A percentile compares a stretch with the other conserved stretches of the same genome.
These are phyloP conservation scores for Tetramorium simillimum DNA, from an alignment of 1,140 invertebrate genomes.

Conservation along the genomic window DNA sequence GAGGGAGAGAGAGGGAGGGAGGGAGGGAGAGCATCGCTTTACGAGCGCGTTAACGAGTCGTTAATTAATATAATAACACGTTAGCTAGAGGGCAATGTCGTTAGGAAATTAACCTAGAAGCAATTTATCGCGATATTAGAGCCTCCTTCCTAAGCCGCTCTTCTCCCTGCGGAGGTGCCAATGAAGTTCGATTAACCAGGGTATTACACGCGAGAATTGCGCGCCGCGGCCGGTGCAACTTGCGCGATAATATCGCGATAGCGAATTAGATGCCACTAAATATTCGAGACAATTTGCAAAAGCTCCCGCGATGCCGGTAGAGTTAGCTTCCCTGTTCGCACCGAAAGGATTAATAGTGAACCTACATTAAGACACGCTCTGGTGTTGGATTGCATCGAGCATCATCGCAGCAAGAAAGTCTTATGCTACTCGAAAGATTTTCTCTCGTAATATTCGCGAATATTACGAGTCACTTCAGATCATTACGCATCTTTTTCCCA, in stretches of 20 bases:
- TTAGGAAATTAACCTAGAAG: conserved; percentile 54
- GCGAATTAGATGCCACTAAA: conserved; percentile 41
- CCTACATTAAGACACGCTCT: neutral
- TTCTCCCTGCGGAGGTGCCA: conserved; percentile 51
- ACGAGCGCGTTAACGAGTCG: conserved; percentile 46
- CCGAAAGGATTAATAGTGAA: neutral
- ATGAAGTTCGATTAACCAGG: conserved; percentile 63
- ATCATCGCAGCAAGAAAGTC: neutral
- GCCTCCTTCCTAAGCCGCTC: conserved; percentile 31
- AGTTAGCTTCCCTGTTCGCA: neutral
- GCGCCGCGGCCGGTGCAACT: conserved; percentile 7
- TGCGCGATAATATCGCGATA: neutral
- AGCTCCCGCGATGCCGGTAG: neutral
- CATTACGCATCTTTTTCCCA: neutral
- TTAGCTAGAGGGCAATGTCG: conserved; percentile 35
- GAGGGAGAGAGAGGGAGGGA: neutral
- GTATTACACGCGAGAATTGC: conserved; percentile 61
- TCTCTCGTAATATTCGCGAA: neutral
- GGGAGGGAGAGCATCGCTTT: neutral
- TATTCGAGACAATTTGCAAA: conserved; percentile 6
- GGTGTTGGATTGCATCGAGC: neutral
- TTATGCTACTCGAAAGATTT: neutral
- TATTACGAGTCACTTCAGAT: neutral
- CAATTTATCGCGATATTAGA: conserved; percentile 66
- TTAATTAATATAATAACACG: conserved; percentile 60